Base-by-base conservation (phyloP, 1,140 invertebrate genomes). In the Drosophila eugracilis region DNA sequence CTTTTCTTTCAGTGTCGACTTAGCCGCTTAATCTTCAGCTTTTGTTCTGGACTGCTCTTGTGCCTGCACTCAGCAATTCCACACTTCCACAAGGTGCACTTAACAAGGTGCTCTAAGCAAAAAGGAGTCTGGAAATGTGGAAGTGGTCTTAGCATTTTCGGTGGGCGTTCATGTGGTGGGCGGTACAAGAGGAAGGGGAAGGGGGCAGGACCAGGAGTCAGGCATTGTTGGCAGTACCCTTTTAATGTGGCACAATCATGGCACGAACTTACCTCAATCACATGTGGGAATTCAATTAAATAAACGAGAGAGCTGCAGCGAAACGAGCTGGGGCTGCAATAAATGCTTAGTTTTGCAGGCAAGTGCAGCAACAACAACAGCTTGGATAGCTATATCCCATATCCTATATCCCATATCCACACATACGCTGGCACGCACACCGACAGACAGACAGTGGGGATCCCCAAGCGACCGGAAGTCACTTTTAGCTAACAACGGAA, bases 401-500 rank as follows among this genome's bases (percentile, higher is more conserved):
- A 57, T 45, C 44, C 44, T n/a, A 41, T 17, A 17, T 17, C 7
- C n/a, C 9, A 14, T 14, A 32, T 5, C 36, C 24, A 52, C 14
- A 58, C 32, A 65, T 5, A 36, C 26, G 4, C 30, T 19, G 10
- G 54, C 45, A 72, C 28, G 47, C 30, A 54, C 36, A 71, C 26
- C 45, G 44, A 67, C 34, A 30, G 42, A 60, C 32, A 32, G 44
- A 71, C 26, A 26, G 30, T 65, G 62, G 71, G 57, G 57, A 84
- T 78, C 52, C 75, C 60, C 55, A 22, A 79, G 80, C 66, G 76
- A 49, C 76, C 77, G 81, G 81, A 85, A 85, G 76, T 80, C 49
- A 73, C 76, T 70, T 73, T 80, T 53, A 65, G 76, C 81, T 74
- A 73, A 74, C 58, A 85, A 79, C 81, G 81, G 81, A 85, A 85